Evolutionary conservation across 2,888 invertebrate genomes (phyloP).

Genomic region (Ischnura elegans): DNA sequence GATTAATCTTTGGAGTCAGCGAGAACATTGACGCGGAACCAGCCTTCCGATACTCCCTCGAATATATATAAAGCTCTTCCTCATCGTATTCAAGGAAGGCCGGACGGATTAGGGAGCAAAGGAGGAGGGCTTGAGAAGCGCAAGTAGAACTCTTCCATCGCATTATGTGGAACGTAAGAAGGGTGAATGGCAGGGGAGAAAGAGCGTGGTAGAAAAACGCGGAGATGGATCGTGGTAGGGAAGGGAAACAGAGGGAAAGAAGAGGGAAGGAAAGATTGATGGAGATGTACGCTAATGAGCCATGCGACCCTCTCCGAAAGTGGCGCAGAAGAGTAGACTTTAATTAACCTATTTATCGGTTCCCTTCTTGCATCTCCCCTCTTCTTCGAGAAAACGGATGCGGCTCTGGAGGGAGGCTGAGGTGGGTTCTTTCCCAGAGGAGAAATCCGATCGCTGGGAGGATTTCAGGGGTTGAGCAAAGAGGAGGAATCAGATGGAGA

Average conservation of each 20-base stretch:
- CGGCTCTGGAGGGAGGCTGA: neutral
- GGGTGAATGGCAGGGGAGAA: too few relatives aligned
- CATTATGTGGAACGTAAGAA: neutral
- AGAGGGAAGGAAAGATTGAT: neutral
- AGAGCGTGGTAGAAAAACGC: too few relatives aligned
- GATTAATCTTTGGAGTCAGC: constrained; percentile 23
- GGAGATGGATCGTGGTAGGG: too few relatives aligned
- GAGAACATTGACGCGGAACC: neutral
- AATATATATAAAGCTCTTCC: neutral
- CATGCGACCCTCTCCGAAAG: constrained; percentile 33
- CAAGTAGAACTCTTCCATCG: neutral
- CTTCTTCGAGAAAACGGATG: constrained; percentile 11
- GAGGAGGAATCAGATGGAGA: neutral
- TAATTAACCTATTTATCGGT: constrained; percentile 57
- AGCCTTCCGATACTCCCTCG: neutral
- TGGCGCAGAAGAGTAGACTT: constrained; percentile 4
- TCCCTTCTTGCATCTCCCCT: constrained; percentile 9
- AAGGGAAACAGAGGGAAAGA: neutral
- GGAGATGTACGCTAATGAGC: constrained; percentile 34
- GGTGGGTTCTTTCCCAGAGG: neutral
- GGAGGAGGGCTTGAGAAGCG: neutral
- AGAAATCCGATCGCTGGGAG: neutral
- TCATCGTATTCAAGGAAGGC: neutral
- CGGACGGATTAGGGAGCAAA: neutral
- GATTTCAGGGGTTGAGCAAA: too few relatives aligned